A percentile compares a stretch with the other conserved stretches of the same genome.
These are phyloP conservation scores for Mesoclemmys tuberculata DNA, from an alignment of 2,113 vertebrate genomes.

Conservation along the genomic window DNA sequence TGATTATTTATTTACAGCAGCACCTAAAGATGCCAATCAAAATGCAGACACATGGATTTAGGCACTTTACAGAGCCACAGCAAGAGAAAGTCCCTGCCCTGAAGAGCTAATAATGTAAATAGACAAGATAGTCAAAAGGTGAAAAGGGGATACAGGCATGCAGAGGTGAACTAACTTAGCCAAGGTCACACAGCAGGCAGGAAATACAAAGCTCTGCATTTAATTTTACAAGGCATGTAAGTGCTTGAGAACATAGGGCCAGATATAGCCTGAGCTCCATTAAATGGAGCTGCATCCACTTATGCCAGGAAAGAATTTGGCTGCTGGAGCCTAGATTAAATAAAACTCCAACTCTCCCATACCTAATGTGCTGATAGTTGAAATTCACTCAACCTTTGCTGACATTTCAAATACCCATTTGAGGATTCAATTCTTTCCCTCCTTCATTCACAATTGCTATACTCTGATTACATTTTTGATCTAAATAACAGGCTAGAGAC, in stretches of 20 bases:
- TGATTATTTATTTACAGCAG: background rate
- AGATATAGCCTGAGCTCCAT: background rate
- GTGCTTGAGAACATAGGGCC: background rate
- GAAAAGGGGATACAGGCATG: background rate
- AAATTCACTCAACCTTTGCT: background rate
- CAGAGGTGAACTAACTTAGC: background rate
- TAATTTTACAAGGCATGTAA: background rate
- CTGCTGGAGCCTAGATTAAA: background rate
- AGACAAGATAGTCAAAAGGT: background rate
- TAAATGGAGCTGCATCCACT: constrained; percentile 35
- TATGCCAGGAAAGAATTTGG: background rate
- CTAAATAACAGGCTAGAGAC: constrained; percentile 6
- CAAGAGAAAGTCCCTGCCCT: background rate
- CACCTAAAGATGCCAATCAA: background rate
- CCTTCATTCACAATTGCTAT: background rate
- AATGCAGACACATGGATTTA: background rate
- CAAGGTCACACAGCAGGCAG: background rate
- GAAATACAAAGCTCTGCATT: constrained; percentile 7
- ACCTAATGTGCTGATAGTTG: background rate
- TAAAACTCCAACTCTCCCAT: background rate
- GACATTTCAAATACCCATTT: constrained; percentile 30
- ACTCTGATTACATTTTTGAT: background rate
- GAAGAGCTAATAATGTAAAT: background rate
- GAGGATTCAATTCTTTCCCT: background rate
- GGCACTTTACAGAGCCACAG: background rate